These are phyloP conservation scores for Stichodactyla mertensii DNA, from an alignment of 64 coral and sea anemone species.

Conservation along the genomic window DNA sequence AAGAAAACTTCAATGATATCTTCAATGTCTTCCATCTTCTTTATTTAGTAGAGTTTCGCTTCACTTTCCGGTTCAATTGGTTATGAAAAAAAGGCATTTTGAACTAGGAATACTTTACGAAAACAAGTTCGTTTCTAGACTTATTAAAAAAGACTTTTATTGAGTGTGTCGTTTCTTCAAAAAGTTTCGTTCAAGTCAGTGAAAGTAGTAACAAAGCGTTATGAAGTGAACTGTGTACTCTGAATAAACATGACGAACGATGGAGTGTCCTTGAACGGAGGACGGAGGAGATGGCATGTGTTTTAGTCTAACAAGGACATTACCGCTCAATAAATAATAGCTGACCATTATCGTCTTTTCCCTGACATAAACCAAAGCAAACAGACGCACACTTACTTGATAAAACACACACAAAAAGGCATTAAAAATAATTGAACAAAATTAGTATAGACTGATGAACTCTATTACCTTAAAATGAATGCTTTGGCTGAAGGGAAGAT, in stretches of 20 bases:
- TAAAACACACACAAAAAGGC: neutral
- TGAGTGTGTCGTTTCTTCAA: neutral
- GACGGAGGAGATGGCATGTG: neutral
- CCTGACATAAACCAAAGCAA: neutral
- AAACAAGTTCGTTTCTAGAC: neutral
- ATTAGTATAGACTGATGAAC: neutral
- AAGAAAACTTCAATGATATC: neutral
- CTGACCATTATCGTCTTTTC: neutral
- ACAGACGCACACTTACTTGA: neutral
- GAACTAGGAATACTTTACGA: no score
- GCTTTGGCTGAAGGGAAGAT: neutral
- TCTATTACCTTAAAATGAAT: neutral
- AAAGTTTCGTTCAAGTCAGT: neutral
- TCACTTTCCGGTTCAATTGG: no score
- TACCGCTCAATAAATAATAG: constrained; percentile 10
- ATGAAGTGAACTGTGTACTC: neutral
- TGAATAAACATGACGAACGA: neutral
- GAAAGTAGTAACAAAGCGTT: neutral
- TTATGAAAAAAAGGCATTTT: no score
- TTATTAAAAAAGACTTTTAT: no score
- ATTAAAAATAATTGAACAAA: neutral
- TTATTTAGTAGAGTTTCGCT: no score
- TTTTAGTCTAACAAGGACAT: neutral
- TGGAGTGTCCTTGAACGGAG: neutral
- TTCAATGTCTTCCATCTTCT: neutral